These are phyloP conservation scores for Martes martes DNA, from an alignment of 2,113 vertebrate genomes.

Conservation along the genomic window DNA sequence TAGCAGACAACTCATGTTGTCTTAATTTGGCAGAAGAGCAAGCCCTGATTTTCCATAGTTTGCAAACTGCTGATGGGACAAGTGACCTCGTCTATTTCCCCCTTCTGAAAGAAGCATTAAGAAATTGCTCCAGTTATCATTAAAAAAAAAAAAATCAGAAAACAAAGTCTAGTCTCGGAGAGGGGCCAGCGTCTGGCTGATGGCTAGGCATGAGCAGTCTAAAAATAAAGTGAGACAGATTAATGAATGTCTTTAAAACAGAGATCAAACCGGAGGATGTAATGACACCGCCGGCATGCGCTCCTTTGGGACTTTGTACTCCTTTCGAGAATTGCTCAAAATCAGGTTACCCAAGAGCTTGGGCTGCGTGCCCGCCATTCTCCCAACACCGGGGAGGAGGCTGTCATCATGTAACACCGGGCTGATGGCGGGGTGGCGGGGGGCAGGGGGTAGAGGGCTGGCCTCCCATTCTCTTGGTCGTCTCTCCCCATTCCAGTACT, in stretches of 20 bases:
- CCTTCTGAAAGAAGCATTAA: background rate
- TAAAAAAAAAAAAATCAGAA: background rate
- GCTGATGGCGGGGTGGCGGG: rapidly evolving
- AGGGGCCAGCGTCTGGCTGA: background rate
- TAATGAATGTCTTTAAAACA: constrained; percentile 45
- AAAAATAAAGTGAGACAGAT: constrained; percentile 49
- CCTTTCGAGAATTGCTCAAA: constrained; percentile 44
- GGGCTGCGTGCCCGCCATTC: background rate
- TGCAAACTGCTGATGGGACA: background rate
- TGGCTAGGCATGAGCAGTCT: background rate
- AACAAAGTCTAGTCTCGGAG: constrained; percentile 6
- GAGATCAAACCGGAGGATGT: constrained; percentile 48
- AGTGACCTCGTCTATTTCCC: background rate
- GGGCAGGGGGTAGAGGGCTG: background rate
- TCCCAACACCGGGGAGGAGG: background rate
- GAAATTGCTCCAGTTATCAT: background rate
- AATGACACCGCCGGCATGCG: background rate
- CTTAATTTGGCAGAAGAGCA: background rate
- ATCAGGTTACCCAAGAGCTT: constrained; percentile 26
- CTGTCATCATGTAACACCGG: rapidly evolving
- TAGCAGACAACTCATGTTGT: background rate
- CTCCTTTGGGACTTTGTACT: background rate
- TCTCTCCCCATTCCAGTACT: background rate
- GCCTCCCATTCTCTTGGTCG: background rate
- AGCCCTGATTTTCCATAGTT: background rate